Conservation (phyloP, 2,113 vertebrate genomes). For the Harpagus bidentatus region DNA sequence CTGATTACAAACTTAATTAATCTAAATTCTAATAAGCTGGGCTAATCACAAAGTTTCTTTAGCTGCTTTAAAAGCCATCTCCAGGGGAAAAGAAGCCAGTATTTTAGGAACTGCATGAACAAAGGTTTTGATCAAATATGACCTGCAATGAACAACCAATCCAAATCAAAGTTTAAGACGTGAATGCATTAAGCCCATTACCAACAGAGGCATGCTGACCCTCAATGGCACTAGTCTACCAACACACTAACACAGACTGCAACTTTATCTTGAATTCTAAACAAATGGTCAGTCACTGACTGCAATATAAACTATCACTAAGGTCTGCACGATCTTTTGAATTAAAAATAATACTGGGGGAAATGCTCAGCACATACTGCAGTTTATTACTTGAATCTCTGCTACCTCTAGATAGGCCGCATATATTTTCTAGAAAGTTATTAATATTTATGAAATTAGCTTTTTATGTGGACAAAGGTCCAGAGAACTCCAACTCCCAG, state of each 20-base stretch:
- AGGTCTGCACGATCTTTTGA: not conserved
- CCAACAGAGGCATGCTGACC: not conserved
- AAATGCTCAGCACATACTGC: not conserved
- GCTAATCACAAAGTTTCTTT: constrained; percentile 39
- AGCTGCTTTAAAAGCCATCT: constrained; percentile 33
- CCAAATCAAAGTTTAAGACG: not conserved
- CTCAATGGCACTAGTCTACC: not conserved
- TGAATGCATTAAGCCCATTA: not conserved
- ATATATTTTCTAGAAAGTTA: not conserved
- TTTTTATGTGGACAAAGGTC: not conserved
- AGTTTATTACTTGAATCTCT: not conserved
- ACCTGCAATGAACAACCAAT: not conserved
- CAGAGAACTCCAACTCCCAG: not conserved
- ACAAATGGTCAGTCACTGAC: not conserved
- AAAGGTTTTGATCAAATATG: constrained; percentile 45
- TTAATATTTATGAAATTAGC: not conserved
- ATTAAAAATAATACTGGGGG: not conserved
- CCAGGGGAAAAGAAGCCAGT: not conserved
- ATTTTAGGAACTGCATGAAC: not conserved
- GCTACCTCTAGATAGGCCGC: not conserved
- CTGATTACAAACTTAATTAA: constrained; percentile 75
- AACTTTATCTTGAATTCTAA: not conserved
- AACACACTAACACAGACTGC: not conserved
- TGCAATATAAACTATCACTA: not conserved
- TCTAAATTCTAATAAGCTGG: constrained; percentile 48